Conservation (phyloP, 2,888 invertebrate genomes). For the Andrena flavipes region DNA sequence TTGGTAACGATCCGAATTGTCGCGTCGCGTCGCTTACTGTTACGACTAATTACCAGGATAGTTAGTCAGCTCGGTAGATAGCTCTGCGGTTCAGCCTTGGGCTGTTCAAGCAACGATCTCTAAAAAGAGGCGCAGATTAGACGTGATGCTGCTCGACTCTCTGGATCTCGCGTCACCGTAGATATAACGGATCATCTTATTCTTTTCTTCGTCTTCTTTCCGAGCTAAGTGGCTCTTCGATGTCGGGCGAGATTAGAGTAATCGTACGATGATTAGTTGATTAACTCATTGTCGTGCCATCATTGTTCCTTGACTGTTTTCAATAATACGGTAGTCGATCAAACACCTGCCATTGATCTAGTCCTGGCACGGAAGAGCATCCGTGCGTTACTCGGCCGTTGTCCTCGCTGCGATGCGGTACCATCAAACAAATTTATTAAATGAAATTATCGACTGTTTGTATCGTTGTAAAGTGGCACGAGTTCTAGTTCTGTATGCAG, state of each 20-base stretch:
- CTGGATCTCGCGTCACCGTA: neutral
- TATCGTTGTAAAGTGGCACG: constrained; percentile 78
- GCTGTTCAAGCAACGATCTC: constrained; percentile 31
- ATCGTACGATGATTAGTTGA: constrained; percentile 20
- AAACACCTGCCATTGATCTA: constrained; percentile 57
- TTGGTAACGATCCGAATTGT: constrained; percentile 11
- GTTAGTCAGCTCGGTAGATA: constrained; percentile 23
- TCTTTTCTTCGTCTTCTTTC: constrained; percentile 4
- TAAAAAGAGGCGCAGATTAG: constrained; percentile 18
- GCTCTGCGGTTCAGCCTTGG: constrained; percentile 4
- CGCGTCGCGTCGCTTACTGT: constrained; percentile 21
- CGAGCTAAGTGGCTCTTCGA: constrained; percentile 9
- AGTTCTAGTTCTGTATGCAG: constrained; percentile 69
- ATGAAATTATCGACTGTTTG: constrained; percentile 76
- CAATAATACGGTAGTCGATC: constrained; percentile 36
- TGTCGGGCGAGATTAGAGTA: constrained; percentile 22
- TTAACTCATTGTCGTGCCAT: constrained; percentile 53
- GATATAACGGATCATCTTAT: neutral
- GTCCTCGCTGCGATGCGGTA: constrained; percentile 58
- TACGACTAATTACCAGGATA: constrained; percentile 22
- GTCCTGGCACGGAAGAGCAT: constrained; percentile 22
- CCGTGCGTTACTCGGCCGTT: constrained; percentile 57
- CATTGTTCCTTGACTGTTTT: constrained; percentile 57
- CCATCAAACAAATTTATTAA: constrained; percentile 56
- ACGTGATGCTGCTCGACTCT: constrained; percentile 7